Base-by-base conservation (phyloP, 2,113 vertebrate species). In the Oryzias woworae region DNA sequence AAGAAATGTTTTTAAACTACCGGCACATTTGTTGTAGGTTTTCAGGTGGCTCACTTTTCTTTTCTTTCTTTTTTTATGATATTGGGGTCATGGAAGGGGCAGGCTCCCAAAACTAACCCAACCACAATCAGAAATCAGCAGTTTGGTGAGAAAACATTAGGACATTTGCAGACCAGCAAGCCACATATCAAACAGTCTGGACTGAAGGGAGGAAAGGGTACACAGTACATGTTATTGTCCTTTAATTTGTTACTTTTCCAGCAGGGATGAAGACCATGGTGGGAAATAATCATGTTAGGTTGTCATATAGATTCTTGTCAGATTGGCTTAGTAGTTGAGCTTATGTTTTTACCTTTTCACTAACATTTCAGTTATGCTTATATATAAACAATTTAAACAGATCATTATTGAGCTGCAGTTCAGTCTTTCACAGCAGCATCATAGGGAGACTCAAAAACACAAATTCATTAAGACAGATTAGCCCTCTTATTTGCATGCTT, bases 341-440 rank as follows among this genome's bases (percentile, higher is more conserved):
- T 31, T 10, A 68, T 88, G 80, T 58, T 66, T 69, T 68, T 62
- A 50, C 58, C 53, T 54, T 58, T 31, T 20, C 20, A 20, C 20
- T 1, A 52, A 71, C 68, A 77, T 47, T 51, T 42, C 62, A 31
- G 46, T 53, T 62, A 20, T 20, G 20, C 20, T 20, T 20, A 62
- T 51, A 48, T 26, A 47, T 71, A 48, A 65, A 48, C 77, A 24
- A 53, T 53, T 26, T 70, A 65, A 78, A 81, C 20, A 44, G 71
- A 44, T 69, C 73, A 83, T 20, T 20, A 20, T 20, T 20, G 20
- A 28, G 4, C 26, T 36, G 36, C 36, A 36, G 31, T 36, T 36
- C 26, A 26, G 26, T 28, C 26, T 4, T 28, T 28, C 10, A 12
- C 36, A 36, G 3, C 36, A 36, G 10, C 36, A 13, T 36, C 36